phyloP scores from a whole-genome alignment of 2,113 vertebrate species.

The Pampusana beccarii region DNA sequence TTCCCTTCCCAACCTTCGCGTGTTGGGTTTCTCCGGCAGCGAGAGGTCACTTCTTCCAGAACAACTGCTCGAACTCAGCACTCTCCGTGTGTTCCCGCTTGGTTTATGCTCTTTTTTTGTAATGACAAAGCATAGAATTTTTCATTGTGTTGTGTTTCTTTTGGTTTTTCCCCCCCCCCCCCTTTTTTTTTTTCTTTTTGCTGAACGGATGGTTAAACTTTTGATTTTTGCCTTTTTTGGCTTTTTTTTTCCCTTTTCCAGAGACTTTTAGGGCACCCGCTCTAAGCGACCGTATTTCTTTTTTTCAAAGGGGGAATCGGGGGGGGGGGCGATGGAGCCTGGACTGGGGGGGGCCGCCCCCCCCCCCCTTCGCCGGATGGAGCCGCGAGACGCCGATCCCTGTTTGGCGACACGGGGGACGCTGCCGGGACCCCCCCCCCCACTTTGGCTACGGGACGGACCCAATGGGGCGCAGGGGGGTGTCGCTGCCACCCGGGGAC shows the following conservation, averaged over 20 bases:
- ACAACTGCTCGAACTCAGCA: conserved; percentile 35
- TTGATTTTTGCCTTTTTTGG: not conserved
- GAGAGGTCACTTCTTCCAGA: conserved; percentile 45
- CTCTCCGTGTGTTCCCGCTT: conserved; percentile 43
- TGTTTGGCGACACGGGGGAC: no score
- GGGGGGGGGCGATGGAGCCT: no score
- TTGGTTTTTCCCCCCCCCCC: not conserved
- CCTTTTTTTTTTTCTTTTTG: not conserved
- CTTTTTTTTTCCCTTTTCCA: not conserved
- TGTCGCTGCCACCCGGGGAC: no score
- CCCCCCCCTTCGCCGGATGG: no score
- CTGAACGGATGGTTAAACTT: conserved; percentile 34
- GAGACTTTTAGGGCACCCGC: no score
- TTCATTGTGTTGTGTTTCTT: conserved; percentile 10
- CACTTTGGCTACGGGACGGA: no score
- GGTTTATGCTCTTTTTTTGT: conserved; percentile 59
- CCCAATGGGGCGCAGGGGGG: no score
- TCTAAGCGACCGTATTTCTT: no score
- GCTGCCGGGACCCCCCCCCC: no score
- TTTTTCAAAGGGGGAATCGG: no score
- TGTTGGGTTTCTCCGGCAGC: conserved; percentile 18
- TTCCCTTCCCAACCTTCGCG: conserved; percentile 23
- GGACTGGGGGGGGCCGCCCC: no score
- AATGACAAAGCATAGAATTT: conserved; percentile 41
- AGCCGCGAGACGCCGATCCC: no score